Evolutionary conservation across 2,113 vertebrate genomes (phyloP).

Genomic region (Pelvicachromis taeniatus): DNA sequence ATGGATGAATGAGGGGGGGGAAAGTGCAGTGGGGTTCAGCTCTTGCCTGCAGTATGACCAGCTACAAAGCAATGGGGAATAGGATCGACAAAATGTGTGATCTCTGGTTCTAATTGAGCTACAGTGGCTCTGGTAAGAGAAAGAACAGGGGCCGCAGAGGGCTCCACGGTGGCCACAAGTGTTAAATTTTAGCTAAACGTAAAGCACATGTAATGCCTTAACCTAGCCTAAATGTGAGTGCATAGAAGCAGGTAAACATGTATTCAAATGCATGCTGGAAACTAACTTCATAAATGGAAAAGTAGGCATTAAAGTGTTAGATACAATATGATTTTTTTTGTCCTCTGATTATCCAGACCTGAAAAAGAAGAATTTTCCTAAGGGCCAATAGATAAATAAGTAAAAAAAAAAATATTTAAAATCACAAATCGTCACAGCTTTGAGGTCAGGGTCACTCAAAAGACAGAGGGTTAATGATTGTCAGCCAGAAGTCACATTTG

Average conservation of each 20-base stretch:
- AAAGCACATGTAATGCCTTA: background rate
- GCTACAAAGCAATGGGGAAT: conserved; percentile 62
- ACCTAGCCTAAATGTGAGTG: background rate
- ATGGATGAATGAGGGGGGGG: conserved; percentile 56
- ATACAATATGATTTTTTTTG: background rate
- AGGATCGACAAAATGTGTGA: conserved; percentile 49
- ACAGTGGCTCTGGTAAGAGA: conserved; percentile 41
- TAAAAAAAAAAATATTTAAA: background rate
- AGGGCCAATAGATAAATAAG: background rate
- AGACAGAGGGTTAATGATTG: background rate
- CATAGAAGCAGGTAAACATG: background rate
- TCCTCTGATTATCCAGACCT: background rate
- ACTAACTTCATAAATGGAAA: background rate
- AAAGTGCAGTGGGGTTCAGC: conserved; percentile 48
- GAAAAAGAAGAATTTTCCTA: background rate
- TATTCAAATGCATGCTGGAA: background rate
- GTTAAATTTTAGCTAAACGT: background rate
- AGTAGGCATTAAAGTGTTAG: background rate
- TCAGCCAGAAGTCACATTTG: background rate
- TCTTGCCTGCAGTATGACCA: conserved; percentile 26
- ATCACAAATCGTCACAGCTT: background rate
- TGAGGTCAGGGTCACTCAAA: background rate
- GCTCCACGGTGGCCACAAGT: background rate
- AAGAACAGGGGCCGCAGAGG: conserved; percentile 43
- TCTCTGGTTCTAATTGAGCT: conserved; percentile 55